Base-by-base conservation (phyloP, 2,797 vertebrate genomes). In the Chelidonichthys spinosus region DNA sequence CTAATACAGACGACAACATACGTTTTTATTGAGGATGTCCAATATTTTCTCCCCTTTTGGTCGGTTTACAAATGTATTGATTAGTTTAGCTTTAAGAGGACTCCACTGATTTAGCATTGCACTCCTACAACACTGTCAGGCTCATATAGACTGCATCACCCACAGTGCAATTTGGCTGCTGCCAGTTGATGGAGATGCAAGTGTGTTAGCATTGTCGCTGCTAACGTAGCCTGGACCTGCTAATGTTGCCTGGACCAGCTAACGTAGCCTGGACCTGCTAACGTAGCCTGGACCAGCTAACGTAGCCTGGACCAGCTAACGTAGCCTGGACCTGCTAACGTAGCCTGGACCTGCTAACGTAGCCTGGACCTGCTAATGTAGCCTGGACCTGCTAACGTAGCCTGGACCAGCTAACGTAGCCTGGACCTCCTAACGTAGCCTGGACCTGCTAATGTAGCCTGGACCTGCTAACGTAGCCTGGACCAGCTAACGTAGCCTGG, bases 61-160 rank as follows among this genome's bases (percentile, higher is more conserved):
- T 68, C 46, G n/a, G 25, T 44, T 79, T 55, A 60, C 25, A 50
- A 49, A 49, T 49, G 10, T 49, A 49, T 49, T 49, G 47, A 49
- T 4, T 10, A 10, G n/a, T 50, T 17, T 18, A 25, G 9, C 49
- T 50, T 50, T 25, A 18, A 50, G 25, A 50, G 11, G 10, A 25
- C 7, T 49, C 25, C 25, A 25, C 25, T 25, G 25, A 50, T 10
- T 3, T 42, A 50, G 18, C 49, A 25, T 25, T 25, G 10, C 18
- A 50, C 18, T 50, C 5, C 47, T 49, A 10, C n/a, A 47, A 47
- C 3, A 25, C 25, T 25, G 25, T 25, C 25, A 25, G 25, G 25
- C 25, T 25, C 25, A 25, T 11, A 17, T 1, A 2, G 8, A 5
- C 25, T 40, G 32, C 54, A 53, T 37, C n/a, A 37, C 42, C 56